Evolutionary conservation across 2,797 vertebrate species (phyloP).

Genomic region (Peromyscus nudipes): DNA sequence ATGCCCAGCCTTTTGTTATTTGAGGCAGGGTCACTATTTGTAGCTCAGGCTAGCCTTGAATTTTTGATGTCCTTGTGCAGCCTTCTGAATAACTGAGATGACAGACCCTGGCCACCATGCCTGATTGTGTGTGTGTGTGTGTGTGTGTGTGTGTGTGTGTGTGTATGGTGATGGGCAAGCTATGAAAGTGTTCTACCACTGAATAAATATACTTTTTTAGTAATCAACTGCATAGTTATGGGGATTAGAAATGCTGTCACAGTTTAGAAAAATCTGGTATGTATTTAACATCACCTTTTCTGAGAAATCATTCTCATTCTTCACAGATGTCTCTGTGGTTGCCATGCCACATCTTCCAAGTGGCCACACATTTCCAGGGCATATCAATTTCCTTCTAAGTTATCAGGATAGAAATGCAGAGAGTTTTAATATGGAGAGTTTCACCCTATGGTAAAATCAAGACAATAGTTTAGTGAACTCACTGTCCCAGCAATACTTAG

Average conservation of each 20-base stretch:
- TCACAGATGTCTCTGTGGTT: not conserved
- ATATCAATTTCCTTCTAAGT: not conserved
- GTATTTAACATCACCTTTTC: not conserved
- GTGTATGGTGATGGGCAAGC: not conserved
- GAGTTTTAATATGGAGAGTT: not conserved
- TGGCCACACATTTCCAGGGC: not conserved
- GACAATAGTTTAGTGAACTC: not conserved
- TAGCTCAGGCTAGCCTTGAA: not conserved
- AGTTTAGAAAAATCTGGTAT: not conserved
- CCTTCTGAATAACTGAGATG: not conserved
- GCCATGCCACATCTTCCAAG: not conserved
- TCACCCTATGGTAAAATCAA: not conserved
- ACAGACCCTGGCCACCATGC: not conserved
- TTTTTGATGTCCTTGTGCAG: not conserved
- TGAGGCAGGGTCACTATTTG: not conserved
- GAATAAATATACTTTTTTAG: not conserved
- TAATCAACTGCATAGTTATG: not conserved
- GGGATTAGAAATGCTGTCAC: not conserved
- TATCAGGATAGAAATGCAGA: not conserved
- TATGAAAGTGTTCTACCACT: not conserved
- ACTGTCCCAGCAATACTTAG: not conserved
- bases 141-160: not conserved
- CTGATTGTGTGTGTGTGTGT: not conserved
- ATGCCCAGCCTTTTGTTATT: not conserved
- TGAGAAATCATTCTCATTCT: not conserved